phyloP scores from a whole-genome alignment of 2,113 vertebrate genomes.

The Mixornis gularis region DNA sequence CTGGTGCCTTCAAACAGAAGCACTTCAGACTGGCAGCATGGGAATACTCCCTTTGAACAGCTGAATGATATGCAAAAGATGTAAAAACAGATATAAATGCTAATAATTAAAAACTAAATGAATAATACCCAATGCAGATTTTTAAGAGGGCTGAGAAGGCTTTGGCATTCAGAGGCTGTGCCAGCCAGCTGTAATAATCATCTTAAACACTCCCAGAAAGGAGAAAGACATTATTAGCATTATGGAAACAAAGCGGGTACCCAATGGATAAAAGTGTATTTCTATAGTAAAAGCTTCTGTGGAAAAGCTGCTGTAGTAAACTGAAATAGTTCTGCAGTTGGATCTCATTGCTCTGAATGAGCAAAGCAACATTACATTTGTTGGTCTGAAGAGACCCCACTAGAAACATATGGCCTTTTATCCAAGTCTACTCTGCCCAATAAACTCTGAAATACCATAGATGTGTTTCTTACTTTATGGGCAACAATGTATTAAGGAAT shows the following conservation, averaged over 20 bases:
- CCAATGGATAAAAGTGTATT: background rate
- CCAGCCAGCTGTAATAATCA: slow-evolving; percentile 36
- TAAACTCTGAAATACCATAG: slow-evolving; percentile 31
- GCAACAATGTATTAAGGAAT: background rate
- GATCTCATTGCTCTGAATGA: background rate
- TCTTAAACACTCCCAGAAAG: background rate
- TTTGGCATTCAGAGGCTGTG: slow-evolving; percentile 47
- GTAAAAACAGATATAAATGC: slow-evolving; percentile 62
- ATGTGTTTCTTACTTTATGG: slow-evolving; percentile 25
- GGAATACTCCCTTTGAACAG: slow-evolving; percentile 69
- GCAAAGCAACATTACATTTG: slow-evolving; percentile 9
- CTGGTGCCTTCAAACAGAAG: slow-evolving; percentile 50
- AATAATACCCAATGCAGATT: slow-evolving; percentile 63
- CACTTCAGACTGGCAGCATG: slow-evolving; percentile 44
- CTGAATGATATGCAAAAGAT: slow-evolving; percentile 67
- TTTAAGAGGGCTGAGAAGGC: slow-evolving; percentile 46
- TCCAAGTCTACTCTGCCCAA: background rate
- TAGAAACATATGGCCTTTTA: slow-evolving; percentile 36
- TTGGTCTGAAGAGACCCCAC: slow-evolving; percentile 1
- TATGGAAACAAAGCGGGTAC: slow-evolving; percentile 25
- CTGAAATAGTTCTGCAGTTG: background rate
- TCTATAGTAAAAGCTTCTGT: background rate
- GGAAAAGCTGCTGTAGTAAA: slow-evolving; percentile 17
- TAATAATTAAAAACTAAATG: slow-evolving; percentile 74
- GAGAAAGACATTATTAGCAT: slow-evolving; percentile 20